Base-by-base conservation (phyloP, 2,888 invertebrate genomes). In the Rotaria sp. region DNA sequence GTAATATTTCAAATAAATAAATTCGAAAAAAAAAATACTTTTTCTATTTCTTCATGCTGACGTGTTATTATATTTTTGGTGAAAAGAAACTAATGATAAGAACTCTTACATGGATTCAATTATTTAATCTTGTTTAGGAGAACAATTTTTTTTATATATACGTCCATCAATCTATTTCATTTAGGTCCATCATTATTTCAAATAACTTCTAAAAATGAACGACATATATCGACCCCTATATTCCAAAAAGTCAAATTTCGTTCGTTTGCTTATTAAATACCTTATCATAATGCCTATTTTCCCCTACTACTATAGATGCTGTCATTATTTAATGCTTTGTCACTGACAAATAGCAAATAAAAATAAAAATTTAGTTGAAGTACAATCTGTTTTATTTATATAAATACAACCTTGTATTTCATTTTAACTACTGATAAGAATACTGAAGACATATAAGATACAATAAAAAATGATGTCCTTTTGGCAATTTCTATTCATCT, bases 151-250 rank as follows among this genome's bases (percentile, higher is more conserved):
- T 11, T 15, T 11, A 48, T 48, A 13, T 48, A 48, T 15, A 15
- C 2, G 11, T 11, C 2, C 4, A 52, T 52, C 7, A 10, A 52
- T 52, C 52, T 24, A 21, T 24, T 24, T 8, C 24, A 8, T 52
- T 52, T 24, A 2, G 8, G 21, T 52, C 0, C 11, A 24, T 24
- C 24, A 24, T 24, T 24, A 1, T 52, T 52, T 24, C 24, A 50
- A 15, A 52, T 24, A 52, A 52, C 24, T 7, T 52, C 18, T 30
- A 4, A 35, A 30, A 35, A 1, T 10, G 35, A 67, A 67, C 67
- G 67, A 35, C 67, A 67, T 35, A 67, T 67, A n/a, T 67, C 67
- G 67, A 67, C 67, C 13, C 67, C 67, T 67, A 67, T 35, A 67
- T 67, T 67, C 1, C 5, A n/a, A 67, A 18, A 35, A 26, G 18